Base-by-base conservation (phyloP, 2,797 vertebrate species). In the Staurois parvus region DNA sequence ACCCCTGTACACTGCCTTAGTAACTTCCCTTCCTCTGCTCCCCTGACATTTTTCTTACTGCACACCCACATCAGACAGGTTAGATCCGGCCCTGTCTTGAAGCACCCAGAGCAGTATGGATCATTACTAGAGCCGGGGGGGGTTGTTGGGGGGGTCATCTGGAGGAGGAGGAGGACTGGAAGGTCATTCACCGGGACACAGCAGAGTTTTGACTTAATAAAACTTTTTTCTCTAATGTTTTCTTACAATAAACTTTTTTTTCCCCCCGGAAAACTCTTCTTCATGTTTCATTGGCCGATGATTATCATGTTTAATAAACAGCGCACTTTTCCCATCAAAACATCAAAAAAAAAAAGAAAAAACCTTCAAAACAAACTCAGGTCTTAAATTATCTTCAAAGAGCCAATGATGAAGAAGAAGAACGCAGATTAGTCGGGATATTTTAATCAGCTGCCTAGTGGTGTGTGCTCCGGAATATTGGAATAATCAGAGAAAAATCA, bases 391-490 rank as follows among this genome's bases (percentile, higher is more conserved):
- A 83, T 76, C 74, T 77, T 69, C 45, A 72, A 77, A 78, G 17
- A 56, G 67, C 48, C 75, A 72, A 48, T 70, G 37, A 84, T 79
- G 34, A 79, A n/a, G 59, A 68, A 29, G 56, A 75, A 59, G 68
- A 69, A 48, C 10, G 75, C 77, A 75, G 72, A 79, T 85, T 79
- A 76, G 69, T 76, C 69, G 75, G 72, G 78, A 85, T 68, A 81
- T 69, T 81, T 75, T 81, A 81, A 81, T 85, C 84, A 81, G 40
- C 77, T 70, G 77, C 72, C 80, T 76, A 69, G 84, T 76, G 78
- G 68, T 67, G 77, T 81, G 78, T 76, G 45, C 45, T 19, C n/a
- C 12, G 76, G 70, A 81, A 81, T 52, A 37, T 67, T 81, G 78
- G 30, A 59, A 64, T 48, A 66, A 81, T 85, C 84, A 29, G 26